Evolutionary conservation across 2,888 invertebrate genomes (phyloP), one percentile per base, ranked within the genome.

Genomic region (Himalopsyche tibetana): DNA sequence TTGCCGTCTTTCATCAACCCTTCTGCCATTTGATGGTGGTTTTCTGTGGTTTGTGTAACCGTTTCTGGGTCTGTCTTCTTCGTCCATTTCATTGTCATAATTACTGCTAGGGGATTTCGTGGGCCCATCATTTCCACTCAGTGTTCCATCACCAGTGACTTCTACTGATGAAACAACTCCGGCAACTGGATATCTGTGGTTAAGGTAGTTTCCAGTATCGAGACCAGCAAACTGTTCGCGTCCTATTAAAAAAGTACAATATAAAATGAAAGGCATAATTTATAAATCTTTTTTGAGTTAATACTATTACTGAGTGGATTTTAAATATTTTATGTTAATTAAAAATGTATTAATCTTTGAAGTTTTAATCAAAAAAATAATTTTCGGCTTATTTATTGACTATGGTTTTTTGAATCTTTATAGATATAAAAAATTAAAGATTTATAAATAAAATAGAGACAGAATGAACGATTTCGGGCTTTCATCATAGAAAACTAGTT

Each of bases 101-200:
- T 80, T 28, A n/a, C 80, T n/a, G n/a, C 42, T 55, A 2, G 86
- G 88, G 12, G 88, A 69, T 45, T 74, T 36, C 15, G 87, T 88
- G 1, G 85, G 83, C 12, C 88, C 88, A 81, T 88, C 88, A 63
- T 85, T 82, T 19, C 88, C 88, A 81, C 86, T 88, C n/a, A 88
- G 80, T 6, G 88, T 82, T 45, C 88, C 87, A 80, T 88, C 88
- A 38, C 88, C 88, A 5, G 88, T 88, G 6, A 86, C 82, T 11
- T 84, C 55, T 40, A n/a, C 83, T 17, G 86, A 80, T 28, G 87
- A 69, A 19, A 88, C 45, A 8, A 85, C 86, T 19, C 87, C 88
- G 12, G 85, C 81, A 63, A 87, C 17, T 38, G 83, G 80, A 55
- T 81, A 86, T n/a, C 69, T 83, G 42, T 56, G 42, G 2, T 80